phyloP scores from a whole-genome alignment of 1,140 invertebrate species.

The Orchesella cincta region DNA sequence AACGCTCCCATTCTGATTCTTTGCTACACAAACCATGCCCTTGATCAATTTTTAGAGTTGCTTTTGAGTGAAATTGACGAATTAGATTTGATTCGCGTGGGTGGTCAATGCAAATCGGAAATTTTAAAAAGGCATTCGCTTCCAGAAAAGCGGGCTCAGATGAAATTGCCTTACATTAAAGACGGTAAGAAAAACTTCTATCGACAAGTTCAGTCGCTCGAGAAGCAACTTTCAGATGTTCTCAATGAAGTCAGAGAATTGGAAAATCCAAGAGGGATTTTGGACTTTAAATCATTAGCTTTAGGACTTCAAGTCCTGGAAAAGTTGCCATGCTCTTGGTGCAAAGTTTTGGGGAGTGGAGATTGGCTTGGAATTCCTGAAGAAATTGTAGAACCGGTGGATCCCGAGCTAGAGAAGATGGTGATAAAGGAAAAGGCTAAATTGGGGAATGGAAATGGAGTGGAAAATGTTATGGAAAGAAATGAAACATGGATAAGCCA shows the following conservation, averaged over 20 bases:
- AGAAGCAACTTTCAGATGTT: too few relatives aligned
- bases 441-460: neutral
- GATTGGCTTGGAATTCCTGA: neutral
- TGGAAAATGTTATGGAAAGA: conserved; percentile 1
- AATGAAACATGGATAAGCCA: too few relatives aligned
- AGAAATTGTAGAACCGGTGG: too few relatives aligned
- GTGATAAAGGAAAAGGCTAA: neutral
- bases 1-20: conserved; percentile 69
- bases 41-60: conserved; percentile 82
- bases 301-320: too few relatives aligned
- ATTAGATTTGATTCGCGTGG: conserved; percentile 58
- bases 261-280: too few relatives aligned
- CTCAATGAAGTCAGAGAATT: too few relatives aligned
- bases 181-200: neutral
- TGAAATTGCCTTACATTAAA: neutral
- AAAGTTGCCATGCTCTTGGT: too few relatives aligned
- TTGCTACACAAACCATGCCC: conserved; percentile 82
- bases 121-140: conserved; percentile 43
- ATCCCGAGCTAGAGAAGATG: too few relatives aligned
- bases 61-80: conserved; percentile 59
- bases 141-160: conserved; percentile 20
- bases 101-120: conserved; percentile 57
- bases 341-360: too few relatives aligned
- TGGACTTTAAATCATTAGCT: too few relatives aligned
- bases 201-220: neutral